A percentile compares a stretch with the other conserved stretches of the same genome.
phyloP scores from a whole-genome alignment of 2,888 invertebrate species.

The Rhamphomyia laevipes region DNA sequence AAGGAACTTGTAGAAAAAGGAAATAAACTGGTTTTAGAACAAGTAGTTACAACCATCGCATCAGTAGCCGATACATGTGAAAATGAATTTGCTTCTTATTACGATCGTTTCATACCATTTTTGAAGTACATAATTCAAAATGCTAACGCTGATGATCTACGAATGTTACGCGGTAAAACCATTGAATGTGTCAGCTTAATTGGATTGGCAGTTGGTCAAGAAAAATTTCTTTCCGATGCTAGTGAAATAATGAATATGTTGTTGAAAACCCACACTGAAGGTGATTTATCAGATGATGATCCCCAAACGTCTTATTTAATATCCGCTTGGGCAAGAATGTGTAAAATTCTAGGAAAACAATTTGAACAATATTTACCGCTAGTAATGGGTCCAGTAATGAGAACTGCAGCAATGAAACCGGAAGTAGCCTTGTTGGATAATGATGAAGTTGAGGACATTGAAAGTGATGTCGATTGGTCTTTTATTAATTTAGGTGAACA shows the following conservation, averaged over 20 bases:
- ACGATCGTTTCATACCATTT: slow-evolving; percentile 86
- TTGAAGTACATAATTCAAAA: slow-evolving; percentile 95
- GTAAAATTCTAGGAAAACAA: slow-evolving; percentile 78
- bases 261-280: slow-evolving; percentile 78
- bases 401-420: slow-evolving; percentile 78
- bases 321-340: slow-evolving; percentile 98
- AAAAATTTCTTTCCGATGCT: slow-evolving; percentile 82
- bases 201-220: slow-evolving; percentile 73
- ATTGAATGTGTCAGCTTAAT: slow-evolving; percentile 98
- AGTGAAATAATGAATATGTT: slow-evolving; percentile 93
- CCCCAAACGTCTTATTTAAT: slow-evolving; percentile 96
- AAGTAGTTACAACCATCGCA: slow-evolving; percentile 93
- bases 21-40: slow-evolving; percentile 92
- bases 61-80: slow-evolving; percentile 97
- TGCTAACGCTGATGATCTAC: slow-evolving; percentile 75
- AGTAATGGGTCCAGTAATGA: slow-evolving; percentile 83
- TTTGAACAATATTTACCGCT: slow-evolving; percentile 82
- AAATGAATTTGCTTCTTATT: slow-evolving; percentile 89
- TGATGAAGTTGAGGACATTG: slow-evolving; percentile 65
- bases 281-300: slow-evolving; percentile 83
- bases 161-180: slow-evolving; percentile 90
- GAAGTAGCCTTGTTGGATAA: slow-evolving; percentile 79
- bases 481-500: slow-evolving; percentile 83
- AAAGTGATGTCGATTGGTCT: slow-evolving; percentile 79
- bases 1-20: slow-evolving; percentile 90